Percentiles rank a stretch among this genome's conserved stretches.
These are phyloP conservation scores for Apeira syringaria DNA, from an alignment of 2,888 invertebrate genomes.

Conservation along the genomic window DNA sequence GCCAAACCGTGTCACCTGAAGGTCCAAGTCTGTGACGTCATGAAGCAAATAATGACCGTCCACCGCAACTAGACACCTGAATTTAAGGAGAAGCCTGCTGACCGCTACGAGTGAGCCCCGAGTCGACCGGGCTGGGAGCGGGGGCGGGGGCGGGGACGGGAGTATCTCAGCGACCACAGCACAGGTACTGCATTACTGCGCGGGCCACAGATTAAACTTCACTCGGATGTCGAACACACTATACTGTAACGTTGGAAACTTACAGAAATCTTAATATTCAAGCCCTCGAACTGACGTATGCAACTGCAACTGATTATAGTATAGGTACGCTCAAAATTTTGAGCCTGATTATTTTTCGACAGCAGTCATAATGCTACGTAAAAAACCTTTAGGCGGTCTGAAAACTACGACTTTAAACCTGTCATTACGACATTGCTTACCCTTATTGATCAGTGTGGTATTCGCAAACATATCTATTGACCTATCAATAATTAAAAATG, in stretches of 20 bases:
- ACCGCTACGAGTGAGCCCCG: slow-evolving; percentile 9
- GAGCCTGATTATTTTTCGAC: no score
- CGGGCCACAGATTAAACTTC: slow-evolving; percentile 17
- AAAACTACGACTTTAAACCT: no score
- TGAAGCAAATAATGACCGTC: slow-evolving; percentile 9
- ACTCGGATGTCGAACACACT: slow-evolving; percentile 21
- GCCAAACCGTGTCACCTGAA: background rate
- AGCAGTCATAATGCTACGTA: no score
- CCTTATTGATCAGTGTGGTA: no score
- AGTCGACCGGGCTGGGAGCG: background rate
- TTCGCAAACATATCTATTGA: no score
- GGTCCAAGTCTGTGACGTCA: slow-evolving; percentile 12
- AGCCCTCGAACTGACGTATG: no score
- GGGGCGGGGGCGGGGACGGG: slow-evolving; percentile 12
- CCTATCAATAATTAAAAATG: no score
- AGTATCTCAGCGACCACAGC: slow-evolving; percentile 24
- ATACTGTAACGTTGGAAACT: background rate
- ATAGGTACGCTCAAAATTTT: no score
- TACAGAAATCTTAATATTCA: background rate
- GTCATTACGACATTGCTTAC: no score
- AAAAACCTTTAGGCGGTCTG: no score
- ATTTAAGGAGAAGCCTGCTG: slow-evolving; percentile 5
- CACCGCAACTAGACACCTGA: slow-evolving; percentile 11
- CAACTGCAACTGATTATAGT: no score
- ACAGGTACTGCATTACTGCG: slow-evolving; percentile 24